Percentiles rank a stretch among this genome's conserved stretches.
phyloP scores from a whole-genome alignment of 2,113 vertebrate genomes.

The Danio rerio region GRCz12tu NC_133188.1:38113001-38113500 shows the following conservation, averaged over 20 bases:
- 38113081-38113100: too few species aligned
- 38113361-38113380: conserved; percentile 1
- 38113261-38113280: conserved; percentile 5
- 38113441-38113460: conserved; percentile 22
- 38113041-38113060: too few species aligned
- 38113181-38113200: too few species aligned
- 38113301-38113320: conserved; percentile 10
- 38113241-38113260: background rate
- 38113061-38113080: too few species aligned
- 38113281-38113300: background rate
- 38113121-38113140: too few species aligned
- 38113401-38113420: conserved; percentile 11
- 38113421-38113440: conserved; percentile 8
- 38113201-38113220: background rate
- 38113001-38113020: too few species aligned
- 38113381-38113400: conserved; percentile 18
- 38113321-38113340: conserved; percentile 17
- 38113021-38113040: too few species aligned
- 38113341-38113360: conserved; percentile 25
- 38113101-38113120: too few species aligned
- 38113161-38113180: too few species aligned
- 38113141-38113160: too few species aligned
- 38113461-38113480: background rate
- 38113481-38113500: background rate
- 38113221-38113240: background rate